Conservation (phyloP, 2,888 invertebrate genomes). For the Temnothorax ravouxi region DNA sequence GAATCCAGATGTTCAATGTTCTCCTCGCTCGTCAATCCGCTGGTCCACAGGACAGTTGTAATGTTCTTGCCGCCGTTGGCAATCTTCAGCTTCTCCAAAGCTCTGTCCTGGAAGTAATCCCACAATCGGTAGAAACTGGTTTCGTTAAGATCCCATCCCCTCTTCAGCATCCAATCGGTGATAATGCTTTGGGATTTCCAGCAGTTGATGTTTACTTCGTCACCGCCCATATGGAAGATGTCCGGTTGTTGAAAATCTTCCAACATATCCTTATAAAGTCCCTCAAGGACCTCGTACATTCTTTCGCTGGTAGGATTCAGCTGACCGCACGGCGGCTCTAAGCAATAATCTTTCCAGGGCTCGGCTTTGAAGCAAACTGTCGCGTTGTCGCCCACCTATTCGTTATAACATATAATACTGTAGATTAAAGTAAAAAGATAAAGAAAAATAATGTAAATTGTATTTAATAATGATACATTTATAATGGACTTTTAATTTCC, state of each 20-base stretch:
- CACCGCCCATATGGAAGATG: slow-evolving; percentile 96
- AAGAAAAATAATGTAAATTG: too few species aligned
- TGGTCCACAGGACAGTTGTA: slow-evolving; percentile 93
- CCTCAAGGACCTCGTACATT: slow-evolving; percentile 90
- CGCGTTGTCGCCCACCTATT: slow-evolving; percentile 80
- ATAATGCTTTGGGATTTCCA: slow-evolving; percentile 92
- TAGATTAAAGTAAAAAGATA: too few species aligned
- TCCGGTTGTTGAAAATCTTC: slow-evolving; percentile 90
- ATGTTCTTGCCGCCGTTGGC: slow-evolving; percentile 87
- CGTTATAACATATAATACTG: too few species aligned
- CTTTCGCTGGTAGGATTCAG: slow-evolving; percentile 91
- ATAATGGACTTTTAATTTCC: too few species aligned
- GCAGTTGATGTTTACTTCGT: slow-evolving; percentile 91
- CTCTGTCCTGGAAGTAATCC: slow-evolving; percentile 90
- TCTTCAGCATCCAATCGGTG: slow-evolving; percentile 89
- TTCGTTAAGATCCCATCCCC: slow-evolving; percentile 89
- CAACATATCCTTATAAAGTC: slow-evolving; percentile 93
- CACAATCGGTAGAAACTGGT: slow-evolving; percentile 82
- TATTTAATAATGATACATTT: too few species aligned
- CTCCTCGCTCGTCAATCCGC: slow-evolving; percentile 90
- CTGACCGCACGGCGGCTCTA: slow-evolving; percentile 95
- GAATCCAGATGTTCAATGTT: slow-evolving; percentile 91
- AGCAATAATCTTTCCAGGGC: slow-evolving; percentile 91
- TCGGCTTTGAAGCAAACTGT: slow-evolving; percentile 88
- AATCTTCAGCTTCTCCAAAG: slow-evolving; percentile 88